Conservation (phyloP, 2,797 vertebrate genomes). For the Thripadectes ignobilis region DNA sequence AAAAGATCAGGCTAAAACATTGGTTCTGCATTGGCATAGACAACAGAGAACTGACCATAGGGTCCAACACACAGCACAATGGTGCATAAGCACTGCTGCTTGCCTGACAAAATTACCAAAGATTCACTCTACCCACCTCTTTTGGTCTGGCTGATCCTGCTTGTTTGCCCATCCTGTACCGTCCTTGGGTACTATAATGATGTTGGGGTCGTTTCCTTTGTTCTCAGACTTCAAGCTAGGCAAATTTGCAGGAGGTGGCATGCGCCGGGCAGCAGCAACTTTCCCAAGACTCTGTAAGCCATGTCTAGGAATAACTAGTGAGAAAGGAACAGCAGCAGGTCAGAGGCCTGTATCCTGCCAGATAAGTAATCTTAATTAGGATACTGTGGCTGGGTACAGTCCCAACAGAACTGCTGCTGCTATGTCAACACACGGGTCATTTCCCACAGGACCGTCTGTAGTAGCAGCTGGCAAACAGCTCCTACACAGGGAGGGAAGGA, state of each 20-base stretch:
- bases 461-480: neutral
- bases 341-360: neutral
- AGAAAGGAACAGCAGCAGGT: neutral
- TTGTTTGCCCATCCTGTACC: conserved; percentile 99
- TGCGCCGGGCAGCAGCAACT: conserved; percentile 98
- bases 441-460: neutral
- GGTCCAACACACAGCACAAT: neutral
- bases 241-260: conserved; percentile 99
- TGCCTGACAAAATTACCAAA: neutral
- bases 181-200: conserved; percentile 99
- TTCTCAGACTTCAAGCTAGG: conserved; percentile 99
- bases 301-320: conserved; percentile 95
- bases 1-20: neutral
- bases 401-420: neutral
- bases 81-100: neutral
- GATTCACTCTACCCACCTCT: conserved; percentile 81
- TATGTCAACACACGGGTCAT: neutral
- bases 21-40: fast-evolving
- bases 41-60: neutral
- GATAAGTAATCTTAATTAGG: neutral
- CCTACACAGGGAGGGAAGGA: fast-evolving
- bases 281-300: conserved; percentile 99
- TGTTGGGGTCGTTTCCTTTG: conserved; percentile 99
- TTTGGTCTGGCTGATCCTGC: conserved; percentile 99
- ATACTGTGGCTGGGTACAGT: neutral